A percentile compares a stretch with the other conserved stretches of the same genome.
These are phyloP conservation scores for Drosophila mayaguana DNA, from an alignment of 2,888 invertebrate genomes.

Conservation along the genomic window DNA sequence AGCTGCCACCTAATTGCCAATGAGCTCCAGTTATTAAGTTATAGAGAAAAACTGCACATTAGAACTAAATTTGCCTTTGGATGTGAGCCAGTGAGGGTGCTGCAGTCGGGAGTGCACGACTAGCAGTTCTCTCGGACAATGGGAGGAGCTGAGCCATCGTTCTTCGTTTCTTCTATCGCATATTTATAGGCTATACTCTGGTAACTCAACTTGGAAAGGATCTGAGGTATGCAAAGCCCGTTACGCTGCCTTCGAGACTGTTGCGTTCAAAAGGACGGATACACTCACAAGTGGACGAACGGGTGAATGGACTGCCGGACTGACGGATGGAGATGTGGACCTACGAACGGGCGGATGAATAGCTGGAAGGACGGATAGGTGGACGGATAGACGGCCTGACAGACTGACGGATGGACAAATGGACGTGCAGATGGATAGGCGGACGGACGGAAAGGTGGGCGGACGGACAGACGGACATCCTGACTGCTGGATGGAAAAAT, in stretches of 20 bases:
- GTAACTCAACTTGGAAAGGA: too few species aligned
- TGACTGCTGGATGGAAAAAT: too few species aligned
- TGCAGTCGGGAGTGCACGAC: background rate
- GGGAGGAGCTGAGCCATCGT: background rate
- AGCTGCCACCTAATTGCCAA: conserved; percentile 14
- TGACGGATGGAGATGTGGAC: too few species aligned
- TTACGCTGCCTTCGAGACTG: too few species aligned
- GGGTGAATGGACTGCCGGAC: background rate
- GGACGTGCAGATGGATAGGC: background rate
- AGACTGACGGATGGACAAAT: background rate
- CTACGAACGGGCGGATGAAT: too few species aligned
- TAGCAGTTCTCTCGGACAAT: background rate
- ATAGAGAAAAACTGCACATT: background rate
- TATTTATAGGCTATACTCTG: too few species aligned
- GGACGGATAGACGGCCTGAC: background rate
- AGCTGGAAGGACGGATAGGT: background rate
- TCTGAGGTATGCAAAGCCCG: too few species aligned
- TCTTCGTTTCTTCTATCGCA: too few species aligned
- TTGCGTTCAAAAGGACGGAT: background rate
- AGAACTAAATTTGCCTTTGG: background rate
- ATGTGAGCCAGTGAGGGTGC: background rate
- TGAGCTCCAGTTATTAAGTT: background rate
- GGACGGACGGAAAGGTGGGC: background rate
- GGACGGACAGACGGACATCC: background rate
- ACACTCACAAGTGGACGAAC: background rate